These are phyloP conservation scores for Andrena flavipes DNA, from an alignment of 2,888 invertebrate genomes.

Conservation along the genomic window DNA sequence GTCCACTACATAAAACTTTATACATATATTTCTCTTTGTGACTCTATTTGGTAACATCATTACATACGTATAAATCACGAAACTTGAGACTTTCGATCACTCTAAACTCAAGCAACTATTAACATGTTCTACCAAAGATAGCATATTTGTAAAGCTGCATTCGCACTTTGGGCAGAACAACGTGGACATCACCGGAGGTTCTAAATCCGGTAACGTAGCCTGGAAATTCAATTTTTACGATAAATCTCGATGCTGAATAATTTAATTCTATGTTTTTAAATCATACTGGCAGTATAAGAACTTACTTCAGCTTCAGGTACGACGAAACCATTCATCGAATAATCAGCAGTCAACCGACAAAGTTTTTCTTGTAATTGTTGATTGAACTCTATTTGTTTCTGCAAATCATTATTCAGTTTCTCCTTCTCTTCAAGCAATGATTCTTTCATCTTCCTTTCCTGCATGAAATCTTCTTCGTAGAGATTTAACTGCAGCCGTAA, in stretches of 20 bases:
- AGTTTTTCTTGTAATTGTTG: slow-evolving; percentile 12
- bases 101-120: slow-evolving; percentile 28
- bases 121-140: slow-evolving; percentile 28
- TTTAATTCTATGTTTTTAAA: background rate
- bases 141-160: background rate
- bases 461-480: slow-evolving; percentile 57
- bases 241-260: background rate
- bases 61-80: background rate
- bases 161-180: slow-evolving; percentile 41
- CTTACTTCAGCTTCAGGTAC: background rate
- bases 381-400: slow-evolving; percentile 22
- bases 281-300: background rate
- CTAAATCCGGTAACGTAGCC: background rate
- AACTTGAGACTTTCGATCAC: slow-evolving; percentile 3
- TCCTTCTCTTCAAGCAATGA: slow-evolving; percentile 28
- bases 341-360: background rate
- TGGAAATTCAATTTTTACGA: slow-evolving; percentile 7
- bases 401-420: slow-evolving; percentile 24
- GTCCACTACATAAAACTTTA: slow-evolving; percentile 15
- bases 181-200: background rate
- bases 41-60: background rate
- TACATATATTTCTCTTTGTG: background rate
- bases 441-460: slow-evolving; percentile 38
- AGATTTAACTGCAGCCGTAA: slow-evolving; percentile 34
- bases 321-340: background rate